Base-by-base conservation (phyloP, 2,888 invertebrate species). In the Clunio marinus region DNA sequence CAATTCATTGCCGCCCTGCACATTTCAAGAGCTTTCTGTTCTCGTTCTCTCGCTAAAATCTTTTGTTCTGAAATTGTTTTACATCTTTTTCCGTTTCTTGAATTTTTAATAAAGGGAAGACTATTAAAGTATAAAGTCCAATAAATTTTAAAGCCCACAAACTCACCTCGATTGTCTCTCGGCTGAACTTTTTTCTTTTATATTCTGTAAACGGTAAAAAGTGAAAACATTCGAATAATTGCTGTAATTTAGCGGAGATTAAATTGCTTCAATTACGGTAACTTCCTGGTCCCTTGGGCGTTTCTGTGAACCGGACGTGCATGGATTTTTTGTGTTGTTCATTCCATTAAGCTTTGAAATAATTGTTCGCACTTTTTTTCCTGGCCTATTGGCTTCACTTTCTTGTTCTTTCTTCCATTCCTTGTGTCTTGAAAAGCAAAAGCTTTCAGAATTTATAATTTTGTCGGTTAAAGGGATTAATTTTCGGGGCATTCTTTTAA, bases 401-500 rank as follows among this genome's bases (percentile, higher is more conserved):
- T 32, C 35, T 32, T 13, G 35, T 32, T 13, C 35, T 32, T 32
- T 32, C 7, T 32, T 32, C 35, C 35, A 13, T 32, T 32, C 35
- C 35, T 8, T 46, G 10, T 46, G 10, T 8, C 24, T 51, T 7
- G 24, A 22, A 13, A 22, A 22, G 13, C 15, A 41, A 8, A 62
- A 17, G 22, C 62, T 62, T 24, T 41, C 62, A 2, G 20, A 15
- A n/a, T 62, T 24, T n/a, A n/a, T 22, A 25, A 41, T 22, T 2
- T 62, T 41, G 7, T 62, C 62, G 2, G 32, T 62, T 3, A 62
- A 10, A 10, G 62, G 17, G n/a, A 62, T 62, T n/a, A 62, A 10
- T 35, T 62, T 62, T 24, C 62, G 37, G 13, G 62, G 24, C 62
- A 62, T 62, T 62, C 41, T 15, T 55, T 55, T 32, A n/a, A n/a